Percentiles rank a stretch among this genome's conserved stretches.
Evolutionary conservation across 1,140 invertebrate genomes (phyloP).

Genomic region (Tenebrio molitor): DNA sequence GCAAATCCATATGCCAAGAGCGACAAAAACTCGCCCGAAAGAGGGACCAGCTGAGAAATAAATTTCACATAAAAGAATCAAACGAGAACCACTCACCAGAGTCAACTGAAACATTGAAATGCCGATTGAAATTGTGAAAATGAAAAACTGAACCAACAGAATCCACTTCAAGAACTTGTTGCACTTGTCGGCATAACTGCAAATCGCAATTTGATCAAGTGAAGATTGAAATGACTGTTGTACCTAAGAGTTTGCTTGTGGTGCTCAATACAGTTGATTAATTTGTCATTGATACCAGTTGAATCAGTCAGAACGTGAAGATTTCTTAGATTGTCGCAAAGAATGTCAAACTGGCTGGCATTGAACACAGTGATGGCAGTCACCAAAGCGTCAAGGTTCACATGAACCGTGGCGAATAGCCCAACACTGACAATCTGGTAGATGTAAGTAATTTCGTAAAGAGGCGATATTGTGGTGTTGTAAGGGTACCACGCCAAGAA

Average conservation of each 20-base stretch:
- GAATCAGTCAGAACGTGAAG: not conserved
- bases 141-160: not conserved
- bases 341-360: constrained; percentile 9
- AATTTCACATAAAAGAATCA: not conserved
- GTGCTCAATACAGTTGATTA: not conserved
- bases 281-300: not conserved
- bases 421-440: too few relatives aligned
- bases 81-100: constrained; percentile 13
- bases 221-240: not conserved
- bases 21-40: constrained; percentile 18
- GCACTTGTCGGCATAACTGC: not conserved
- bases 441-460: too few relatives aligned
- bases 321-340: constrained; percentile 11
- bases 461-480: too few relatives aligned
- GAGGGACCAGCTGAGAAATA: not conserved
- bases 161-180: constrained; percentile 16
- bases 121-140: not conserved
- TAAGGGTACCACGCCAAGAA: too few relatives aligned
- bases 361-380: not conserved
- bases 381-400: not conserved
- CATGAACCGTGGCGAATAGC: not conserved
- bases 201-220: too few relatives aligned
- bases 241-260: constrained; percentile 1
- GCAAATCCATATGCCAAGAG: not conserved
- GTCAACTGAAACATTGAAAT: constrained; percentile 28